Evolutionary conservation across 2,113 vertebrate genomes (phyloP).

Genomic region (Polypterus senegalus): DNA sequence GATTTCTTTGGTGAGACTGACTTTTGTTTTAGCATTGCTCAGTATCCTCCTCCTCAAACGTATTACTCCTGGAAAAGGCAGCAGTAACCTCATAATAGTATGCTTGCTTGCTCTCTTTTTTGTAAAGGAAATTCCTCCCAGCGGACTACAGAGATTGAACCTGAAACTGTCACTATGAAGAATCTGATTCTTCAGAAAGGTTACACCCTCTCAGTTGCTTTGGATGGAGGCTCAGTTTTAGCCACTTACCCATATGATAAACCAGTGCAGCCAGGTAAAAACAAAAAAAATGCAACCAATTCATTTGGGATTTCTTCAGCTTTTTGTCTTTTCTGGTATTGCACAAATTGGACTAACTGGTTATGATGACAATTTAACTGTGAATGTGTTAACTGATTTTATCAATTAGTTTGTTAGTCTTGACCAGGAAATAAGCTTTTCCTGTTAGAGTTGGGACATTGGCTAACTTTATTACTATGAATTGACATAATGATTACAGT

Average conservation of each 20-base stretch:
- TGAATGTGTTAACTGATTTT: too few relatives aligned
- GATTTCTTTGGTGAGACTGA: slow-evolving; percentile 75
- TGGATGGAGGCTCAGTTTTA: slow-evolving; percentile 84
- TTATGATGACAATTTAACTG: too few relatives aligned
- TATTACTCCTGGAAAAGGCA: too few relatives aligned
- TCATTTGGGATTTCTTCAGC: too few relatives aligned
- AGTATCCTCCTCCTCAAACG: background rate
- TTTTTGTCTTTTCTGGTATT: too few relatives aligned
- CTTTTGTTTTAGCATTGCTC: background rate
- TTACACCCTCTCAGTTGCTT: slow-evolving; percentile 79
- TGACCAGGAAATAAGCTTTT: too few relatives aligned
- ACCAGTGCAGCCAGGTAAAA: slow-evolving; percentile 73
- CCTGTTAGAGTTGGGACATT: too few relatives aligned
- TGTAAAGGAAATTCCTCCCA: slow-evolving; percentile 72
- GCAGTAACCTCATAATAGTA: background rate
- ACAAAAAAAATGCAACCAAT: too few relatives aligned
- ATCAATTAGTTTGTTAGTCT: too few relatives aligned
- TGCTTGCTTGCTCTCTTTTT: slow-evolving; percentile 3
- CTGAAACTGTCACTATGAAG: slow-evolving; percentile 81
- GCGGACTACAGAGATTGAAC: slow-evolving; percentile 45
- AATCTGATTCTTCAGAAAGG: slow-evolving; percentile 71
- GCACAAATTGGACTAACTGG: too few relatives aligned
- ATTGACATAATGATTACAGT: too few relatives aligned
- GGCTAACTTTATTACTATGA: too few relatives aligned
- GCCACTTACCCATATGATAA: slow-evolving; percentile 89